phyloP scores from a whole-genome alignment of 2,113 vertebrate genomes.

The Mixornis gularis region DNA sequence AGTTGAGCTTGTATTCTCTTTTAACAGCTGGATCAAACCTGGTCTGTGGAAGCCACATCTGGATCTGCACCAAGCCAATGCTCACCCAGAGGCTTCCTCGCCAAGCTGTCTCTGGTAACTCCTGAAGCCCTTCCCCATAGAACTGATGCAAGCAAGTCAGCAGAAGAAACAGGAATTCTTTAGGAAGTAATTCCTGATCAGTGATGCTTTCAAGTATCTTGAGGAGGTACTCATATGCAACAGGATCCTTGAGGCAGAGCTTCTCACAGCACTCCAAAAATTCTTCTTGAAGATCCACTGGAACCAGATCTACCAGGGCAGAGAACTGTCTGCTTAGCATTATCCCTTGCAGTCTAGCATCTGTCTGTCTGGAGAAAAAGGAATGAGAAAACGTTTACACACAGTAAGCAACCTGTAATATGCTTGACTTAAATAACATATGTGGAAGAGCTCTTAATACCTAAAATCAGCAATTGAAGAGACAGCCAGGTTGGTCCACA shows the following conservation, averaged over 20 bases:
- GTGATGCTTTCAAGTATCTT: conserved; percentile 75
- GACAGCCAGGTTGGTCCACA: conserved; percentile 90
- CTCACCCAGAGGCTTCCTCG: conserved; percentile 90
- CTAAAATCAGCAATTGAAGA: conserved; percentile 81
- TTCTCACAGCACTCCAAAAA: conserved; percentile 81
- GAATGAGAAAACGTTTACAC: background rate
- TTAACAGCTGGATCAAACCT: conserved; percentile 93
- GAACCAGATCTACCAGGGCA: conserved; percentile 81
- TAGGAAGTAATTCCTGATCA: conserved; percentile 76
- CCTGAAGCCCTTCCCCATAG: conserved; percentile 71
- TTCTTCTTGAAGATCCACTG: conserved; percentile 75
- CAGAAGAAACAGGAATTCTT: conserved; percentile 79
- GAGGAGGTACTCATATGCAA: conserved; percentile 79
- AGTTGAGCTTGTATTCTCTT: conserved; percentile 88
- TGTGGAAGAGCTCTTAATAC: conserved; percentile 60
- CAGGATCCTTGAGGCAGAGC: conserved; percentile 71
- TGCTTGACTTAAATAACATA: background rate
- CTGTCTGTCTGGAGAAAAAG: conserved; percentile 71
- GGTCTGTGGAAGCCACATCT: conserved; percentile 89
- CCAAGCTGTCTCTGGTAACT: conserved; percentile 66
- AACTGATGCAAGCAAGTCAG: conserved; percentile 83
- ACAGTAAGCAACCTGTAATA: background rate
- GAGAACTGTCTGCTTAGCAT: conserved; percentile 80
- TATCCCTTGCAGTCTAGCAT: conserved; percentile 81
- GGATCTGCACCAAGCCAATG: conserved; percentile 90